Conservation (phyloP, 2,113 vertebrate species). For the Riparia riparia region DNA sequence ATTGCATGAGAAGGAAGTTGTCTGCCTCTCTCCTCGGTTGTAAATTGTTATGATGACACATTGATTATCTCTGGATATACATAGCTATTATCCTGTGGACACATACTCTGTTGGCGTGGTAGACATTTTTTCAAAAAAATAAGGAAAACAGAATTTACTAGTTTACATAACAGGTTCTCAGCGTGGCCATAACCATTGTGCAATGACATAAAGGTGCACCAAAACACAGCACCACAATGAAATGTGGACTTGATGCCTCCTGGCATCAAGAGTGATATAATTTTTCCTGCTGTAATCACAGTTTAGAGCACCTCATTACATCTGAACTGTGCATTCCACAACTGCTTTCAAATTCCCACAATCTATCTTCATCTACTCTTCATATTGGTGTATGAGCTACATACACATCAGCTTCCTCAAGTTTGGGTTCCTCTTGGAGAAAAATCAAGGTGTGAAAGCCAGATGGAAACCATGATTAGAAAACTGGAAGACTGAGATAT, state of each 20-base stretch:
- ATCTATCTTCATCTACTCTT: not conserved
- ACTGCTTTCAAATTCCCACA: not conserved
- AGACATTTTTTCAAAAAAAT: not conserved
- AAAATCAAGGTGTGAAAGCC: not conserved
- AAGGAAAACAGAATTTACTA: not conserved
- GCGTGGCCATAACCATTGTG: not conserved
- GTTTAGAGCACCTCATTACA: not conserved
- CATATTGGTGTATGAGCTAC: fast-evolving
- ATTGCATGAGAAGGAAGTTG: not conserved
- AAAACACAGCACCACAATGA: not conserved
- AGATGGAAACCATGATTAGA: not conserved
- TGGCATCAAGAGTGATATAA: not conserved
- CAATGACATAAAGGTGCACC: not conserved
- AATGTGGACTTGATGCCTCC: not conserved
- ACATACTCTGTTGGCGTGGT: not conserved
- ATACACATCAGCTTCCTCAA: not conserved
- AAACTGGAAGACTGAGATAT: not conserved
- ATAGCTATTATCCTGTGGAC: not conserved
- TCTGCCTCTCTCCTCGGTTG: not conserved
- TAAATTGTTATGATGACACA: not conserved
- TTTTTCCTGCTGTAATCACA: not conserved
- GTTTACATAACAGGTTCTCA: not conserved
- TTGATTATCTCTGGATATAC: not conserved
- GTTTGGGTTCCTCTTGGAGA: not conserved
- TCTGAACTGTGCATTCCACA: not conserved